Evolutionary conservation across 2,888 invertebrate genomes (phyloP).

Genomic region (Himalopsyche japonica): DNA sequence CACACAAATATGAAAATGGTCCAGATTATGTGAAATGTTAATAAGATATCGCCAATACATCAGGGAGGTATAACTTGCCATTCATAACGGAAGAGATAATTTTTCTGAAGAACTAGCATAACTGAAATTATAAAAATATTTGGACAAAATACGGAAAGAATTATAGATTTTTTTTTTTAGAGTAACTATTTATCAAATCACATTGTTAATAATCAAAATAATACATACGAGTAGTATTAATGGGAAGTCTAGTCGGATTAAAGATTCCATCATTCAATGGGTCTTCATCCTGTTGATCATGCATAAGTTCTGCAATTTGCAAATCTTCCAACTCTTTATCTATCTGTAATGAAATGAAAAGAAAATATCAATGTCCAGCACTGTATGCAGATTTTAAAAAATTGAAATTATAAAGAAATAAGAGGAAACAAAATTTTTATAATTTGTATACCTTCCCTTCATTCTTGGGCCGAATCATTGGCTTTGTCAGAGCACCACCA

Average conservation of each 20-base stretch:
- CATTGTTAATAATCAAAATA: not conserved
- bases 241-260: constrained; percentile 54
- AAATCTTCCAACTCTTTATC: constrained; percentile 56
- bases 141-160: too few species aligned
- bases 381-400: not conserved
- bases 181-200: too few species aligned
- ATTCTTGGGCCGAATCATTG: constrained; percentile 55
- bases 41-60: not conserved
- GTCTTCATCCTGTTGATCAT: constrained; percentile 46
- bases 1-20: not conserved
- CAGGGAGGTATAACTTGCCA: too few species aligned
- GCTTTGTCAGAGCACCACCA: constrained; percentile 48
- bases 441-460: constrained; percentile 47
- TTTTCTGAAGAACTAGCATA: too few species aligned
- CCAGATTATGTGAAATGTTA: constrained; percentile 44
- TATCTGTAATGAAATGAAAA: constrained; percentile 45
- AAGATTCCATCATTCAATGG: constrained; percentile 49
- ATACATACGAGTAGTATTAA: constrained; percentile 41
- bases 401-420: not conserved
- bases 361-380: not conserved
- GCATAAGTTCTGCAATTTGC: constrained; percentile 50
- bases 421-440: not conserved
- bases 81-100: too few species aligned
- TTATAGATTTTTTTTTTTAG: too few species aligned
- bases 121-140: too few species aligned